Conservation (phyloP, 2,797 vertebrate genomes). For the Glossophaga mutica region DNA sequence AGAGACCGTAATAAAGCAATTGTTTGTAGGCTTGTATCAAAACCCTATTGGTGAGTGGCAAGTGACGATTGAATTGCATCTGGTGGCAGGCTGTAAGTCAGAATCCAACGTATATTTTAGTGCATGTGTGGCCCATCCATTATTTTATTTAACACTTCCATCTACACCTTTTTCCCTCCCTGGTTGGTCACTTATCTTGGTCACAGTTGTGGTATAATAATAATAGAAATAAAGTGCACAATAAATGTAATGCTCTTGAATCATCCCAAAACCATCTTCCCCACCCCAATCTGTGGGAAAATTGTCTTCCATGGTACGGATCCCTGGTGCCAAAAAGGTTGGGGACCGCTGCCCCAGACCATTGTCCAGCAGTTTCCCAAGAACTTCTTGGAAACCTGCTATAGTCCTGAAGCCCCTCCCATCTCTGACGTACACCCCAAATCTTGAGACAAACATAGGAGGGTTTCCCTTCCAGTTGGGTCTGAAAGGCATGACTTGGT, state of each 20-base stretch:
- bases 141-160: background rate
- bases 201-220: background rate
- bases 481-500: background rate
- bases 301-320: background rate
- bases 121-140: background rate
- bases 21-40: background rate
- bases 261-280: background rate
- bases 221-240: background rate
- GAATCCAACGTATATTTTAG: background rate
- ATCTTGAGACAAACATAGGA: background rate
- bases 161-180: too few relatives aligned
- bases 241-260: background rate
- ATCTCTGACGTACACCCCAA: background rate
- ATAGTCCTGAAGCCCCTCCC: background rate
- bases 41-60: background rate
- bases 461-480: background rate
- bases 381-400: background rate
- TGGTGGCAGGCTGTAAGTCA: background rate
- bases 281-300: background rate
- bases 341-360: too few relatives aligned
- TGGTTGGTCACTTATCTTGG: background rate
- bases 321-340: background rate
- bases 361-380: background rate
- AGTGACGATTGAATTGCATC: background rate
- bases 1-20: background rate